These are phyloP conservation scores for Hartigia nigra DNA, from an alignment of 2,888 invertebrate species.

Conservation along the genomic window DNA sequence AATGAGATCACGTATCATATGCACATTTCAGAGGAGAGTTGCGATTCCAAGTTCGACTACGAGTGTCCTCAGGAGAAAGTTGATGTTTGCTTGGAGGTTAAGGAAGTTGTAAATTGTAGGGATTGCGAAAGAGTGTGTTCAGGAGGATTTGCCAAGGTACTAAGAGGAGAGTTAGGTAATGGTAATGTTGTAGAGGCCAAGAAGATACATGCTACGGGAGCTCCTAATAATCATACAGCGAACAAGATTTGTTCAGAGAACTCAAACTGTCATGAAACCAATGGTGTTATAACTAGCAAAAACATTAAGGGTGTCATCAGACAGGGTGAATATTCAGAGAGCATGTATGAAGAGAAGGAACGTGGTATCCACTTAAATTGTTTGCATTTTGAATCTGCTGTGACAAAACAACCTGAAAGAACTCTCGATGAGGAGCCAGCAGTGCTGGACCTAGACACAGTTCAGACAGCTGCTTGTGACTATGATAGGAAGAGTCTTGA, in stretches of 20 bases:
- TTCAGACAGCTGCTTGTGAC: conserved; percentile 52
- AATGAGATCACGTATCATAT: conserved; percentile 19
- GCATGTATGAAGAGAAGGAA: conserved; percentile 22
- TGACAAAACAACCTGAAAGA: conserved; percentile 32
- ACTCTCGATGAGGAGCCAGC: conserved; percentile 33
- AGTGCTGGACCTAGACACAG: conserved; percentile 21
- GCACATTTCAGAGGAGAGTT: conserved; percentile 28
- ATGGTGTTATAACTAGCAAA: neutral
- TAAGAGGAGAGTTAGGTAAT: conserved; percentile 2
- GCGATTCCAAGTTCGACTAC: conserved; percentile 21
- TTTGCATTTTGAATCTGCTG: conserved; percentile 46
- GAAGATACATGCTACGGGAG: neutral
- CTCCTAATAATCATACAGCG: neutral
- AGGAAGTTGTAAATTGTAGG: conserved; percentile 57
- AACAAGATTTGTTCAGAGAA: neutral
- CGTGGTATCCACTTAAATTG: conserved; percentile 33
- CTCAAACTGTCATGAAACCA: neutral
- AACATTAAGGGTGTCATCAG: neutral
- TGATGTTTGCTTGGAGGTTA: conserved; percentile 61
- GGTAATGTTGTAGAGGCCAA: neutral
- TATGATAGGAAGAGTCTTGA: conserved; percentile 52
- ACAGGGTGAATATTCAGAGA: neutral
- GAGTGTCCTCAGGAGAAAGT: conserved; percentile 53
- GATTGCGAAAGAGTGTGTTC: conserved; percentile 63
- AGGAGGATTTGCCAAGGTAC: conserved; percentile 38